A percentile compares a stretch with the other conserved stretches of the same genome.
Evolutionary conservation across 1,140 invertebrate genomes (phyloP).

Genomic region (Aphelenchoides fujianensis): DNA sequence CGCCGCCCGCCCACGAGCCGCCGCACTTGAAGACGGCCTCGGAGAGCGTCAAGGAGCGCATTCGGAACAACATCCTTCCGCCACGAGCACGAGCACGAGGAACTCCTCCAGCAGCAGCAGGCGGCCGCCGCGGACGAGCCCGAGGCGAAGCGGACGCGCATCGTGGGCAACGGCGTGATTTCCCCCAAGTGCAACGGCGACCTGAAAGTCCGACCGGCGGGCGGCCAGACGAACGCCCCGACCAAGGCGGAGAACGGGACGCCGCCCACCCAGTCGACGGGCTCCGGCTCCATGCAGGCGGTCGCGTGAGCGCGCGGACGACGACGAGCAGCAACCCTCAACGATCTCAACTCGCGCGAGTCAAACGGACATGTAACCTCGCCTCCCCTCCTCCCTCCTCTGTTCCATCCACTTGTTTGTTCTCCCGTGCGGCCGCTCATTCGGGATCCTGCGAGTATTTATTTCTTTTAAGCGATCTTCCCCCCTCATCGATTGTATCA

Average conservation of each 20-base stretch:
- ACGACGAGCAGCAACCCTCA: too few species aligned
- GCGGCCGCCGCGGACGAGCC: conserved; percentile 2
- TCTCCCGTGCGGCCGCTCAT: too few species aligned
- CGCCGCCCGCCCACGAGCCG: background rate
- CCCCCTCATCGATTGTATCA: too few species aligned
- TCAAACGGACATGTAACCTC: too few species aligned
- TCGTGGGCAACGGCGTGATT: conserved; percentile 15
- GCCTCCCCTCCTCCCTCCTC: too few species aligned
- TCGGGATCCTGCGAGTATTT: too few species aligned
- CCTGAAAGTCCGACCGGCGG: conserved; percentile 4
- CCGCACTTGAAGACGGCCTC: conserved; percentile 9
- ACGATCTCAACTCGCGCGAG: too few species aligned
- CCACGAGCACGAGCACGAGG: conserved; percentile 15
- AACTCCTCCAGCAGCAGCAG: too few species aligned
- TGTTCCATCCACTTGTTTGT: too few species aligned
- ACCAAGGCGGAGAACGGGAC: conserved; percentile 12
- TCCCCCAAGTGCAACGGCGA: conserved; percentile 12
- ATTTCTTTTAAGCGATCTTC: too few species aligned
- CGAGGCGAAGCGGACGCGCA: conserved; percentile 10
- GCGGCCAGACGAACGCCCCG: background rate
- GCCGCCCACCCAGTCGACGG: too few species aligned
- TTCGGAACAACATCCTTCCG: conserved; percentile 22
- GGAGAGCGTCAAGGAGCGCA: conserved; percentile 12
- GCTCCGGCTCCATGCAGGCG: conserved; percentile 14
- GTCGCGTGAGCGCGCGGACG: too few species aligned